Conservation (phyloP, 2,888 invertebrate species). For the Corbicula japonica region DNA sequence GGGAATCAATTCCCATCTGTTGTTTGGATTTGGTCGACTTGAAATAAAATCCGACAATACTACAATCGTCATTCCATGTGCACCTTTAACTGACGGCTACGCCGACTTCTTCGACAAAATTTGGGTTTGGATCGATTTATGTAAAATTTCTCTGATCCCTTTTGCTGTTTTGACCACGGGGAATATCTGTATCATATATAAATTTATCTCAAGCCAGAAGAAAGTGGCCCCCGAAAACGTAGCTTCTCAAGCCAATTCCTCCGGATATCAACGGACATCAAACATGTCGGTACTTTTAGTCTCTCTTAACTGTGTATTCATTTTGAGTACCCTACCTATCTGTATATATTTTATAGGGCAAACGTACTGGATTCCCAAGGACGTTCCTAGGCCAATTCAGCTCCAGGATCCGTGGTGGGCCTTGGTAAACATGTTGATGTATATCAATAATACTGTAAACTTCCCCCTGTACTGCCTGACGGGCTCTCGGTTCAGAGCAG, state of each 20-base stretch:
- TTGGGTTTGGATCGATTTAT: slow-evolving; percentile 80
- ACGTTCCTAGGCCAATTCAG: slow-evolving; percentile 35
- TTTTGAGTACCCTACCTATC: slow-evolving; percentile 49
- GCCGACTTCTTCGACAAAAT: slow-evolving; percentile 48
- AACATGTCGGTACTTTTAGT: slow-evolving; percentile 72
- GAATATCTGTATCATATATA: slow-evolving; percentile 74
- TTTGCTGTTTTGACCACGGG: slow-evolving; percentile 71
- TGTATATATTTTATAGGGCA: slow-evolving; percentile 56
- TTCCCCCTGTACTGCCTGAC: slow-evolving; percentile 74
- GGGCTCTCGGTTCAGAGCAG: slow-evolving; percentile 72
- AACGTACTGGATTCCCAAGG: slow-evolving; percentile 51
- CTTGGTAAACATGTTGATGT: slow-evolving; percentile 69
- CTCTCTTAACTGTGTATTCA: slow-evolving; percentile 69
- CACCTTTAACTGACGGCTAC: slow-evolving; percentile 51
- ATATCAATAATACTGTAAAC: slow-evolving; percentile 72
- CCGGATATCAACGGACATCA: slow-evolving; percentile 45
- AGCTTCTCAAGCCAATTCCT: neutral
- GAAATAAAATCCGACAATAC: slow-evolving; percentile 22
- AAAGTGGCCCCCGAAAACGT: slow-evolving; percentile 9
- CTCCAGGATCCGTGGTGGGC: slow-evolving; percentile 63
- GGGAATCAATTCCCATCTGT: slow-evolving; percentile 69
- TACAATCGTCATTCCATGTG: slow-evolving; percentile 51
- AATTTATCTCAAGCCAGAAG: slow-evolving; percentile 45
- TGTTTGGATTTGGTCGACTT: slow-evolving; percentile 66
- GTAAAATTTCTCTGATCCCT: slow-evolving; percentile 74